phyloP scores from a whole-genome alignment of 2,113 vertebrate genomes.

The Silurus asotus region DNA sequence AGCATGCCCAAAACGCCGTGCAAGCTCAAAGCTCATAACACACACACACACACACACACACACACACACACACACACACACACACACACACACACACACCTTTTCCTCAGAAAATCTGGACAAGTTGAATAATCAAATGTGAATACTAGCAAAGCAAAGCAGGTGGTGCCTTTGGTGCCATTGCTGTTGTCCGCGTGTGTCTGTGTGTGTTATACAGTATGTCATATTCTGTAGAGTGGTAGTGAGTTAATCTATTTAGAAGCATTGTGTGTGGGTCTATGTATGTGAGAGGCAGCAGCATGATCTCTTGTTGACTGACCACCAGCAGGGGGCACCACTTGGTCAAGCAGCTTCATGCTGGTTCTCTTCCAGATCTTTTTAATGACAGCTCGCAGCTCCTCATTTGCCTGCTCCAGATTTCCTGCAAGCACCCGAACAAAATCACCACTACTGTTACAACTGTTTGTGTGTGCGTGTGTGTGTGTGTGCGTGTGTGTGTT shows the following conservation, averaged over 20 bases:
- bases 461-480: neutral
- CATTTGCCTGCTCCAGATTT: conserved; percentile 97
- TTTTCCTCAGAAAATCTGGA: conserved; percentile 41
- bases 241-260: too few relatives aligned
- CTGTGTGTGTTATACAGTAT: neutral
- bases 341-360: conserved; percentile 97
- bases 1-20: conserved; percentile 70
- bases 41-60: conserved; percentile 26
- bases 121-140: conserved; percentile 59
- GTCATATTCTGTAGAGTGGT: too few relatives aligned
- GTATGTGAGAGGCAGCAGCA: conserved; percentile 41
- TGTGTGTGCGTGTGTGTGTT: neutral
- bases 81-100: conserved; percentile 52
- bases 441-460: neutral
- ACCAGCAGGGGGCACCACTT: conserved; percentile 98
- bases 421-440: conserved; percentile 68
- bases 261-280: conserved; percentile 8
- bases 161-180: conserved; percentile 27
- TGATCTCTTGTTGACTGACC: conserved; percentile 80
- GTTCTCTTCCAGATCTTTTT: conserved; percentile 99
- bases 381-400: conserved; percentile 96
- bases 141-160: conserved; percentile 56
- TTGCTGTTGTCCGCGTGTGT: neutral
- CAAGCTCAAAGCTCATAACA: conserved; percentile 66
- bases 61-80: conserved; percentile 56